Evolutionary conservation across 2,113 vertebrate species (phyloP), one percentile per base, ranked within the genome.

Genomic region (Semicossyphus pulcher): DNA sequence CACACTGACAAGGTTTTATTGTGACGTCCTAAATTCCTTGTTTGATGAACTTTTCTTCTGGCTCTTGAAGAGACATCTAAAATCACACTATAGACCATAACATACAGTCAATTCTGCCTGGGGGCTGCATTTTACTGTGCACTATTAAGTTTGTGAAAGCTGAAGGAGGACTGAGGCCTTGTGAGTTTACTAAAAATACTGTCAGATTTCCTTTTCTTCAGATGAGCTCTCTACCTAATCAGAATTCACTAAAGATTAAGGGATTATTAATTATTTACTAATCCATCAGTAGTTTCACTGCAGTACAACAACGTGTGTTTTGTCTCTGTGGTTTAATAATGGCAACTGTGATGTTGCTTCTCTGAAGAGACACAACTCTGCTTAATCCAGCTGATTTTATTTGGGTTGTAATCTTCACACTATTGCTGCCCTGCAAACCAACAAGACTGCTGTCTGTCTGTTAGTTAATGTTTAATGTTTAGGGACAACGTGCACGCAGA

Each of bases 241-340:
- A 70, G 65, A 72, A 60, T 81, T 44, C 11, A 20, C 61, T 12
- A 26, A 31, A 31, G 45, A 73, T 32, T n/a, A 45, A 20, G 80
- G n/a, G n/a, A n/a, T n/a, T n/a, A n/a, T 84, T 3, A 81, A 87
- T 85, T 82, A 86, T 85, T 78, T 62, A 90, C 15, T 23, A 47
- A 64, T 63, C 57, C 20, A 45, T 21, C 45, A 70, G 72, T 65
- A 49, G 28, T 73, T 63, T 32, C 25, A 6, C 34, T 20, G 36
- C 45, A 53, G 51, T 70, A 8, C 31, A 63, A 70, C 73, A 37
- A 26, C 58, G 47, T 66, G 26, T 48, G 6, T 66, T 20, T 54
- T 28, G 59, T 66, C n/a, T n/a, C n/a, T n/a, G n/a, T n/a, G n/a
- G n/a, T n/a, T n/a, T 36, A 62, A 26, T 32, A 20, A 29, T 39